Conservation (phyloP, 2,113 vertebrate genomes). For the Myrmecobius fasciatus region DNA sequence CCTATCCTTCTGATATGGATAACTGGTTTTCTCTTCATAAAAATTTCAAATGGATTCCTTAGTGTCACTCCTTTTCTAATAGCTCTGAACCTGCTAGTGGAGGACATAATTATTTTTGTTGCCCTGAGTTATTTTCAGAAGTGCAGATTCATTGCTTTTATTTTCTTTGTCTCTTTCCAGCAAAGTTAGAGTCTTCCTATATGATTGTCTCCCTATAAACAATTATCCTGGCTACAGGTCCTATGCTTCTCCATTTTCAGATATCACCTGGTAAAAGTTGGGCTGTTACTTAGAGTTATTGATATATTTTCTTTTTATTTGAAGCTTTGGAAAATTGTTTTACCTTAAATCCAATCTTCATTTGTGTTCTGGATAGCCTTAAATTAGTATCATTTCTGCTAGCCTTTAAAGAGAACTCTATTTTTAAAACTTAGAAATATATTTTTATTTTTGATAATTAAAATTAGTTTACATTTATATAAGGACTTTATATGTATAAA, state of each 20-base stretch:
- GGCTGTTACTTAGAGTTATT: constrained; percentile 12
- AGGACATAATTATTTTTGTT: constrained; percentile 66
- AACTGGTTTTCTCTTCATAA: constrained; percentile 29
- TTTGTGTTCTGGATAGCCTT: constrained; percentile 23
- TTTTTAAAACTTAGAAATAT: background rate
- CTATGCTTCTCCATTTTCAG: background rate
- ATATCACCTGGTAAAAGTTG: constrained; percentile 41
- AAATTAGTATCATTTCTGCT: background rate
- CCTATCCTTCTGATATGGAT: background rate
- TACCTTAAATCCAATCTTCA: background rate
- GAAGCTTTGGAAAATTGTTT: background rate
- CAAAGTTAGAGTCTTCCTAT: constrained; percentile 25
- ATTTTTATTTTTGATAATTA: background rate
- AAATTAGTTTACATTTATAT: background rate
- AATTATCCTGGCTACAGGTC: background rate
- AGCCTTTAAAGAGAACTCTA: background rate
- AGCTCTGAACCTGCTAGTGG: constrained; percentile 21
- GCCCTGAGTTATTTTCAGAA: constrained; percentile 58
- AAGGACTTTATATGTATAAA: background rate
- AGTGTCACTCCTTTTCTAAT: background rate
- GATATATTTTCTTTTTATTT: constrained; percentile 11
- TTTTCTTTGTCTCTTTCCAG: constrained; percentile 38
- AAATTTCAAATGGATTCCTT: constrained; percentile 45
- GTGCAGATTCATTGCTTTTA: constrained; percentile 1
- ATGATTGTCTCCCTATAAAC: constrained; percentile 15